phyloP scores from a whole-genome alignment of 2,797 vertebrate species.

The Brachyrhaphis roseni region DNA sequence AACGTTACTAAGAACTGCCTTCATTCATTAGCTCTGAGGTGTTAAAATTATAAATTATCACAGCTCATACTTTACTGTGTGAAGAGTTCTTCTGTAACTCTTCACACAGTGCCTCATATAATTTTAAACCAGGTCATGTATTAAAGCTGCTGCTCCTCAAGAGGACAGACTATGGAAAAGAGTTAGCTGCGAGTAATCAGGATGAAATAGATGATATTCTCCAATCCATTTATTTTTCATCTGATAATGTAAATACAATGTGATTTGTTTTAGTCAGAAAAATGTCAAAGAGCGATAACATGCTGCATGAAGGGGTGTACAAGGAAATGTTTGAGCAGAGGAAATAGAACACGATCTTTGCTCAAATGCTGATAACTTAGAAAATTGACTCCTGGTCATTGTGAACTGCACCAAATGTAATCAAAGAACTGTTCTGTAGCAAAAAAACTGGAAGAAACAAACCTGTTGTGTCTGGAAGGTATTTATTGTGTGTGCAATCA shows the following conservation, averaged over 20 bases:
- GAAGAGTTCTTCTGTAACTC: conserved; percentile 26
- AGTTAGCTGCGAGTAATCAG: conserved; percentile 10
- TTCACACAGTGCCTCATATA: conserved; percentile 15
- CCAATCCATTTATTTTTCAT: conserved; percentile 20
- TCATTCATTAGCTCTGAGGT: conserved; percentile 11
- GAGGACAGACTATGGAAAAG: conserved; percentile 1
- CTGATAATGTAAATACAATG: conserved; percentile 3
- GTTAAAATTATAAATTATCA: conserved; percentile 43
- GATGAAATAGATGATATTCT: conserved; percentile 22
- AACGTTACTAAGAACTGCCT: conserved; percentile 8
- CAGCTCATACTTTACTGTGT: too few relatives aligned
- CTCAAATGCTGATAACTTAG: conserved; percentile 22
- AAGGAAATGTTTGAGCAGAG: conserved; percentile 25
- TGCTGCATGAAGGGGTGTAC: conserved; percentile 26
- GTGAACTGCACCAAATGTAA: conserved; percentile 33
- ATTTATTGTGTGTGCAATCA: conserved; percentile 35
- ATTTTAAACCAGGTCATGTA: conserved; percentile 28
- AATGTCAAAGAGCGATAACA: conserved; percentile 28
- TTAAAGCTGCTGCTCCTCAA: conserved; percentile 11
- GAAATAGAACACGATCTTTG: conserved; percentile 40
- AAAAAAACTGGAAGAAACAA: conserved; percentile 27
- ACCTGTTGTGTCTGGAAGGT: conserved; percentile 7
- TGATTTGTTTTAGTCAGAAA: conserved; percentile 25
- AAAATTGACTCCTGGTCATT: conserved; percentile 52
- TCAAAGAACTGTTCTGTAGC: conserved; percentile 43